Conservation (phyloP, 2,888 invertebrate species). For the Hyalella azteca region DNA sequence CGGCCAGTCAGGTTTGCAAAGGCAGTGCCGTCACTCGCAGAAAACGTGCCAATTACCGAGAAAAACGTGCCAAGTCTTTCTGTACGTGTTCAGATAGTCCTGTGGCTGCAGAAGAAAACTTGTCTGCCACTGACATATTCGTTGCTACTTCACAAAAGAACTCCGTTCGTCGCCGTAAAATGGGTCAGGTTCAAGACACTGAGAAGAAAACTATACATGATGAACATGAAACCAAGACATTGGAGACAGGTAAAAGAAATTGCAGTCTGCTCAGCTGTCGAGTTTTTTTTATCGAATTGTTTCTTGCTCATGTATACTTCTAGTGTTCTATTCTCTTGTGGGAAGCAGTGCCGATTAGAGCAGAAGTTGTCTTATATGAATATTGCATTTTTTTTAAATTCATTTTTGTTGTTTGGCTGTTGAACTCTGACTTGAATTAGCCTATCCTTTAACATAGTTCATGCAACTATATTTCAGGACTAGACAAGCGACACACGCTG, state of each 20-base stretch:
- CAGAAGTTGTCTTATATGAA: too few species aligned
- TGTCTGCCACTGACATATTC: too few species aligned
- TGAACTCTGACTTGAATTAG: too few species aligned
- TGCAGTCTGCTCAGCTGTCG: too few species aligned
- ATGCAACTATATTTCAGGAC: too few species aligned
- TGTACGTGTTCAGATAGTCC: not conserved
- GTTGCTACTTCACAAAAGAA: not conserved
- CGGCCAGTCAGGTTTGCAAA: not conserved
- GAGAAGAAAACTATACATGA: not conserved
- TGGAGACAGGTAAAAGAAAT: not conserved
- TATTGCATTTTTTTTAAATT: too few species aligned
- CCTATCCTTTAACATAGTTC: too few species aligned
- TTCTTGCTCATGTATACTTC: too few species aligned
- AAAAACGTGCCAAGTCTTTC: not conserved
- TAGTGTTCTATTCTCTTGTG: too few species aligned
- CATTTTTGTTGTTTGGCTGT: too few species aligned
- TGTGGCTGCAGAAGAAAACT: not conserved
- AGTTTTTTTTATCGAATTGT: too few species aligned
- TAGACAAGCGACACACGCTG: not conserved
- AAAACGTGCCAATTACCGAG: not conserved
- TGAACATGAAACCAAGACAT: not conserved
- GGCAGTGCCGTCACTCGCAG: not conserved
- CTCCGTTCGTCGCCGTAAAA: conserved; percentile 1
- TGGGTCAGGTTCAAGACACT: not conserved
- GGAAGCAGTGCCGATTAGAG: too few species aligned